Percentiles rank a stretch among this genome's conserved stretches.
These are phyloP conservation scores for Sebastes steindachneri DNA, from an alignment of 2,797 vertebrate genomes.

Conservation along the genomic window DNA sequence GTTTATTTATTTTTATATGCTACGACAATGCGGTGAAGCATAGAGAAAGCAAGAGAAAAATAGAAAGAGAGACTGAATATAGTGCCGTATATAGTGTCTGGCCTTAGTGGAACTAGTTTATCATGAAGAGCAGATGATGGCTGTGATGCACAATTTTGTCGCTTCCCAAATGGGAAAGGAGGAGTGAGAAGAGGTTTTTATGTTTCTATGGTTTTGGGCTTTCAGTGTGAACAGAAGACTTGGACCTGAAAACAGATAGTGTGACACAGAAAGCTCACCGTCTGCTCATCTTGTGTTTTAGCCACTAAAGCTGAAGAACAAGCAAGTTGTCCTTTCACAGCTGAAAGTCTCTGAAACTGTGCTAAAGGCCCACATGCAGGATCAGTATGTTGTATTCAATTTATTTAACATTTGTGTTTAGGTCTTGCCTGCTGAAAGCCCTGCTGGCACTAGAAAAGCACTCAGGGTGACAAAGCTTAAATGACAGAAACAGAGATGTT, in stretches of 20 bases:
- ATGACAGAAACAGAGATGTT: neutral
- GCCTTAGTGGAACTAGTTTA: neutral
- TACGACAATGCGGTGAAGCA: too few relatives aligned
- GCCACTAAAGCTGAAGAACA: neutral
- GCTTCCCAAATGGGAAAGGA: neutral
- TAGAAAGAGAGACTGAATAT: too few relatives aligned
- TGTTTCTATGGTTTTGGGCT: neutral
- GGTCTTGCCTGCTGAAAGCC: neutral
- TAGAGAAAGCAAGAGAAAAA: too few relatives aligned
- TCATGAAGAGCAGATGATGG: neutral
- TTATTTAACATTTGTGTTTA: neutral
- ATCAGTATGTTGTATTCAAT: neutral
- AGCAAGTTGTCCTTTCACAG: neutral
- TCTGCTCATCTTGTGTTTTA: neutral
- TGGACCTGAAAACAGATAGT: neutral
- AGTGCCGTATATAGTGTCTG: too few relatives aligned
- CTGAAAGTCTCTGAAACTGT: neutral
- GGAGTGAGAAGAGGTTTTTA: fast-evolving
- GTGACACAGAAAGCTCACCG: neutral
- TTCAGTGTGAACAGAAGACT: neutral
- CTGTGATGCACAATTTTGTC: neutral
- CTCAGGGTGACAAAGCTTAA: neutral
- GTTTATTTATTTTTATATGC: too few relatives aligned
- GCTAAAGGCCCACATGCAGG: neutral
- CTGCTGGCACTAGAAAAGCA: neutral